Evolutionary conservation across 2,888 invertebrate species (phyloP), one percentile per base, ranked within the genome.

Genomic region (Agrochola macilenta): DNA sequence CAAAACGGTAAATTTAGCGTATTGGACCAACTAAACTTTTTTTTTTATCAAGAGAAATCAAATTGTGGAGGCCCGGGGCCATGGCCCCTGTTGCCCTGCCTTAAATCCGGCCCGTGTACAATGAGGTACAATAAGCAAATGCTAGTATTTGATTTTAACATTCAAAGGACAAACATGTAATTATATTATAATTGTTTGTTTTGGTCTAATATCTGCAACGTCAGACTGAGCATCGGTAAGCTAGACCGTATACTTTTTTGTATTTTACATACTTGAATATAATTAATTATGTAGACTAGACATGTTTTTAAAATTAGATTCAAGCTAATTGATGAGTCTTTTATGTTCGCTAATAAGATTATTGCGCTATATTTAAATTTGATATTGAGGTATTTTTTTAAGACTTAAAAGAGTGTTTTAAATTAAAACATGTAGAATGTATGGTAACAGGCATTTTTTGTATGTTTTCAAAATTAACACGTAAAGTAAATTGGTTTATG

Each of bases 271-370:
- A 23, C 4, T 35, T 35, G 5, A 35, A 30, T 30, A 35, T 46
- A 46, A 49, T 49, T 49, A 23, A 52, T 52, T 46, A 12, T 66
- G 12, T 46, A 49, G 26, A 12, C 20, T 49, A 46, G 20, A 46
- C 26, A 66, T 49, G 30, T 49, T 68, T 61, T 52, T 12, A 20
- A 54, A 79, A 63, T 79, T 68, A 43, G 23, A 46, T 63, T 52
- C 14, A 30, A 63, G 17, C 35, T 35, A 63, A 43, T 72, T 63
- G 30, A 72, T 64, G 80, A 58, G 52, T n/a, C 35, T 65, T 70
- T 70, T 64, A 60, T 60, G 20, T 63, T 79, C 4, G 4, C 23
- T 43, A 49, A 52, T 64, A 17, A 26, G 43, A 66, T 66, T 43
- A 60, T 76, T 35, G 12, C 14, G 9, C 17, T 14, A 4, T 26